These are phyloP conservation scores for Pantherophis alleghaniensis DNA, from an alignment of 2,797 vertebrate genomes.

Conservation along the genomic window DNA sequence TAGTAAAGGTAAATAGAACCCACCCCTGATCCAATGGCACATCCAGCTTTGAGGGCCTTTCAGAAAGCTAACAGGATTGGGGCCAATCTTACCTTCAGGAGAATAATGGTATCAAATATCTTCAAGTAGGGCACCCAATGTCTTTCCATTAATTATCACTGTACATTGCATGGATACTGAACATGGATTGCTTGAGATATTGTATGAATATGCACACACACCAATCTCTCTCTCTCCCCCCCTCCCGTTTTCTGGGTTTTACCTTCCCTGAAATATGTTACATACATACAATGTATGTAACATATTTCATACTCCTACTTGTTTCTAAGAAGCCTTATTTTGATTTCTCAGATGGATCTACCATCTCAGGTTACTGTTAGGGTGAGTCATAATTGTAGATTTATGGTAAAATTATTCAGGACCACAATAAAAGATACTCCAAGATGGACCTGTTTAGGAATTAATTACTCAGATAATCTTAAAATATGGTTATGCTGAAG, in stretches of 20 bases:
- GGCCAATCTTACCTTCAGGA: background rate
- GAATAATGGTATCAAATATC: background rate
- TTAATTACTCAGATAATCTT: background rate
- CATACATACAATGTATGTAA: too few relatives aligned
- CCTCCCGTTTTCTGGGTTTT: background rate
- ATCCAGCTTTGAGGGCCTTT: background rate
- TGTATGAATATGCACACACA: background rate
- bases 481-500: background rate
- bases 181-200: too few relatives aligned
- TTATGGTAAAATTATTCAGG: background rate
- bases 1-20: too few relatives aligned
- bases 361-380: background rate
- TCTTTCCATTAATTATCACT: background rate
- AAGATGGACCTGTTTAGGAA: background rate
- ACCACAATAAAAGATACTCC: background rate
- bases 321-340: background rate
- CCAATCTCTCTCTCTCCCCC: background rate
- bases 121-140: background rate
- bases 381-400: background rate
- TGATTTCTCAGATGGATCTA: background rate
- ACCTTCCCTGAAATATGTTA: background rate
- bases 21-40: too few relatives aligned
- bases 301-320: background rate
- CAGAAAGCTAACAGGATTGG: background rate
- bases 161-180: background rate